A percentile compares a stretch with the other conserved stretches of the same genome.
Conservation (phyloP, 2,797 vertebrate species). For the Xyrichtys novacula region DNA sequence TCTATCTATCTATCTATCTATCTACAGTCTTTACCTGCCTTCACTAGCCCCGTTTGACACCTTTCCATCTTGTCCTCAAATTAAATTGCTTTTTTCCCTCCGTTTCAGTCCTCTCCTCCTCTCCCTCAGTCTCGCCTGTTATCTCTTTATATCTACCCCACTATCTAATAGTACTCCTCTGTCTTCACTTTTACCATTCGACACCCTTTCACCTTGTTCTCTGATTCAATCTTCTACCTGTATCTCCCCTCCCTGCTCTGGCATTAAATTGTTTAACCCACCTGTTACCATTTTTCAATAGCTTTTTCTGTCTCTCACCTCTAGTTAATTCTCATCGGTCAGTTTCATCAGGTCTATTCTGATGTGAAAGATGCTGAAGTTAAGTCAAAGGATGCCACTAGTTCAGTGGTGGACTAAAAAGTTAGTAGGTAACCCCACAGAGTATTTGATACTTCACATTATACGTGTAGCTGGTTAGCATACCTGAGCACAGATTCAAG, state of each 20-base stretch:
- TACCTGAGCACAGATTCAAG: no score
- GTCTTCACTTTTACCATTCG: slow-evolving; percentile 55
- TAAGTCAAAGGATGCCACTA: no score
- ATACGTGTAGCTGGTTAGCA: no score
- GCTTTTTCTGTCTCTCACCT: slow-evolving; percentile 3
- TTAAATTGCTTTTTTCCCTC: slow-evolving; percentile 48
- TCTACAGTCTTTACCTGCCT: slow-evolving; percentile 55
- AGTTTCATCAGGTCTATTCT: not conserved
- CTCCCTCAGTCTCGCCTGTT: slow-evolving; percentile 8
- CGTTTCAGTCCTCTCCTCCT: slow-evolving; percentile 13
- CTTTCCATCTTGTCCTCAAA: slow-evolving; percentile 53
- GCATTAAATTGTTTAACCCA: slow-evolving; percentile 7
- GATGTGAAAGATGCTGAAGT: no score
- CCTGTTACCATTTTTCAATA: slow-evolving; percentile 18
- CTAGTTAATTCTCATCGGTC: slow-evolving; percentile 19
- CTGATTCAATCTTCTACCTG: slow-evolving; percentile 66
- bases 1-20: slow-evolving; percentile 32
- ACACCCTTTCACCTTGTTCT: slow-evolving; percentile 64
- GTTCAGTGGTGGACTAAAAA: no score
- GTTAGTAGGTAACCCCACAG: no score
- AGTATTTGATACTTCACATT: no score
- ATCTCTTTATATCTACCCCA: slow-evolving; percentile 48
- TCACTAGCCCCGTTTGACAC: slow-evolving; percentile 43
- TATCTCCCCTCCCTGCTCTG: not conserved
- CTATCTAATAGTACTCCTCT: slow-evolving; percentile 58